Evolutionary conservation across 2,113 vertebrate species (phyloP), one percentile per base, ranked within the genome.

Genomic region (Puma concolor): DNA sequence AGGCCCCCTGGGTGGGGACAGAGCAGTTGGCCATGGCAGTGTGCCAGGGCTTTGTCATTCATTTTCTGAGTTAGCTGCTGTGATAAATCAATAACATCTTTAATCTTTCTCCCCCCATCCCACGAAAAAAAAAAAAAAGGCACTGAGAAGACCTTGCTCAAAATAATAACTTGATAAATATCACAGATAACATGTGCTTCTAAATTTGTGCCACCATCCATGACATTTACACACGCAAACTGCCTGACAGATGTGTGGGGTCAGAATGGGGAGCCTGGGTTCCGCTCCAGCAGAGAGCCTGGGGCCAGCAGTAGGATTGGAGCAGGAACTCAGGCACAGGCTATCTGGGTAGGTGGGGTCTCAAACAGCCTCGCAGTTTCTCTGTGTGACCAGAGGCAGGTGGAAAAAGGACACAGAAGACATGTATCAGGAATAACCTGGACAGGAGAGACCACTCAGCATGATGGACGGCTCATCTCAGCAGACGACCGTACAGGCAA

Each of bases 241-340:
- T 16, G n/a, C 23, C 38, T 14, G 54, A 41, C 9, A 54, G 54
- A 80, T 31, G 5, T 36, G 7, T 71, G 48, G n/a, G 50, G 14
- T 10, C 31, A 85, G 41, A 72, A 66, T 4, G 13, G 19, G 80
- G 4, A 57, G 33, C 8, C 48, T 15, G 33, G 16, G 21, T 11
- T 21, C 41, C 16, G 0, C n/a, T 60, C 8, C 15, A 8, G 0
- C 1, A 3, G 8, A 72, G 31, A 66, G 11, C 4, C n/a, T 7
- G n/a, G 6, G 19, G 14, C 0, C 12, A 21, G 36, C 31, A 52
- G 23, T 0, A 9, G 13, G 23, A 7, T 8, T 7, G 1, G 9
- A 88, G 54, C 33, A 91, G 60, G 4, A 60, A 48, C 1, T 6
- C 8, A 13, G 23, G 48, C 12, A 4, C 17, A 17, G 36, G 72